Conservation (phyloP, 2,797 vertebrate species). For the Tragelaphus oryx region DNA sequence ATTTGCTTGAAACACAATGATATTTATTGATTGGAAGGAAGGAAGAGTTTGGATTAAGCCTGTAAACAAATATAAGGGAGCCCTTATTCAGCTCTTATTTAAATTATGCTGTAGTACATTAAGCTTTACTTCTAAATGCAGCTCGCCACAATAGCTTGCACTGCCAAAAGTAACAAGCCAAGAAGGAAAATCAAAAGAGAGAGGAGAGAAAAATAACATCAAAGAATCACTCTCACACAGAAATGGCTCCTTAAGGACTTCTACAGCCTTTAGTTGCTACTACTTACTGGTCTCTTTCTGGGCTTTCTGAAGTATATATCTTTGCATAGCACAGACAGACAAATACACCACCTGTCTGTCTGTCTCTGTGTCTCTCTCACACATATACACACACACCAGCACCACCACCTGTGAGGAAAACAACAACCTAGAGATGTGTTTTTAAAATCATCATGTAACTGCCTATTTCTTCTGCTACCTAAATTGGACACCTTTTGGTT, state of each 20-base stretch:
- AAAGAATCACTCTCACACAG: not conserved
- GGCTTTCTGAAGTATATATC: constrained; percentile 55
- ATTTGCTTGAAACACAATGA: constrained; percentile 79
- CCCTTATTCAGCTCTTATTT: constrained; percentile 74
- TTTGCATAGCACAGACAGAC: constrained; percentile 44
- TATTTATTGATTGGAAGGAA: constrained; percentile 69
- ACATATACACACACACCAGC: not conserved
- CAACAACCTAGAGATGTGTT: constrained; percentile 22
- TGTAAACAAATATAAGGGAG: constrained; percentile 80
- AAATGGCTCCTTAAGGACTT: constrained; percentile 64
- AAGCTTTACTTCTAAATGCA: constrained; percentile 77
- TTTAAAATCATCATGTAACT: constrained; percentile 18
- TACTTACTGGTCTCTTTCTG: constrained; percentile 70
- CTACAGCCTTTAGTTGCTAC: constrained; percentile 62
- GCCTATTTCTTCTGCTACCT: constrained; percentile 34
- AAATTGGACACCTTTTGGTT: constrained; percentile 21
- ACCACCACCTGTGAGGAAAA: not conserved
- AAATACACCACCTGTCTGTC: not conserved
- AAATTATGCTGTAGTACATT: constrained; percentile 75
- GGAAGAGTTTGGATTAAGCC: constrained; percentile 77
- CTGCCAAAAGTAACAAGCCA: constrained; percentile 77
- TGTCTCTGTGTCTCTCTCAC: not conserved
- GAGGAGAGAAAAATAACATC: constrained; percentile 32
- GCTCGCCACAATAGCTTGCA: constrained; percentile 69
- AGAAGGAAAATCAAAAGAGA: constrained; percentile 43